Evolutionary conservation across 2,888 invertebrate species (phyloP).

Genomic region (Tetheella fluctuosa): DNA sequence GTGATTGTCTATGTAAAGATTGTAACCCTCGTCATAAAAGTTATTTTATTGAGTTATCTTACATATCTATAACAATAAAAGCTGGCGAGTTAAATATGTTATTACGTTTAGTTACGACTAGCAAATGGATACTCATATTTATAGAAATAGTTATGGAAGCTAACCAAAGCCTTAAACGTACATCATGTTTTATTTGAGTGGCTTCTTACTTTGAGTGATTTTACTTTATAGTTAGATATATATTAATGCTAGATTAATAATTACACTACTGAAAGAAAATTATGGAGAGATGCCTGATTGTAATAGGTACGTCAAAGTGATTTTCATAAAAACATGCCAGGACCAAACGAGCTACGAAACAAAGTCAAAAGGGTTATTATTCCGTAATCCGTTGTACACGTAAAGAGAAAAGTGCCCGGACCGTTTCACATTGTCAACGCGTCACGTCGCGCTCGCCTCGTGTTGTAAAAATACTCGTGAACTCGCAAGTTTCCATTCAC

Average conservation of each 20-base stretch:
- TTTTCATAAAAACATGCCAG: neutral
- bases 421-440: neutral
- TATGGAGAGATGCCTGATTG: too few relatives aligned
- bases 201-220: too few relatives aligned
- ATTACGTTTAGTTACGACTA: neutral
- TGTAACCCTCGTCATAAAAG: conserved; percentile 2
- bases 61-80: conserved; percentile 8
- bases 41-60: conserved; percentile 6
- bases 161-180: neutral
- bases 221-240: too few relatives aligned
- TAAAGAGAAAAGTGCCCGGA: neutral
- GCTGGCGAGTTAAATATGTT: neutral
- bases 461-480: neutral
- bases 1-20: conserved; percentile 9
- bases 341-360: neutral
- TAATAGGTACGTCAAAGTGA: neutral
- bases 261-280: too few relatives aligned
- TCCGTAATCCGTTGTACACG: neutral
- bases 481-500: too few relatives aligned
- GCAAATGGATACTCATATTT: neutral
- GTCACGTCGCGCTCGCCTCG: too few relatives aligned
- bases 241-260: too few relatives aligned
- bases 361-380: neutral
- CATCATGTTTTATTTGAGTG: too few relatives aligned
- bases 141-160: neutral